Percentiles rank a stretch among this genome's conserved stretches.
Evolutionary conservation across 2,888 invertebrate genomes (phyloP).

Genomic region (Cancer borealis): DNA sequence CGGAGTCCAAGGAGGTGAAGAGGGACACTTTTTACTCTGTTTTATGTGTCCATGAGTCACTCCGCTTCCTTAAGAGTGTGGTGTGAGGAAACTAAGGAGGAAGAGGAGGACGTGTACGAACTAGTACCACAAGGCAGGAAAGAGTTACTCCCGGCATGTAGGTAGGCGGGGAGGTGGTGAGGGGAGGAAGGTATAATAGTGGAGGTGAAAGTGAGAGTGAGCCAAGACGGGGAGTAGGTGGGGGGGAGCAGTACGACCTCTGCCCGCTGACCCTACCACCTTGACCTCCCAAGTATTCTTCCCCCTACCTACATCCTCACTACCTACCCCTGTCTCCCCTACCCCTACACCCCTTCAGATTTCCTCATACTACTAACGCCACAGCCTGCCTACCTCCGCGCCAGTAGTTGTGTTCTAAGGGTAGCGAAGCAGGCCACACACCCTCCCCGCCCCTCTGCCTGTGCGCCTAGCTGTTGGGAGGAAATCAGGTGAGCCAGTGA

Average conservation of each 20-base stretch:
- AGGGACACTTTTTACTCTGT: not conserved
- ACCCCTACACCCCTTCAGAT: not conserved
- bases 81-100: not conserved
- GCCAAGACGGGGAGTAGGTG: not conserved
- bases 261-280: not conserved
- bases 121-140: not conserved
- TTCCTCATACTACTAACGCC: not conserved
- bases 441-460: conserved; percentile 8
- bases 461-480: not conserved
- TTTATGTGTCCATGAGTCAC: not conserved
- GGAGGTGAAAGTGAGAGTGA: conserved; percentile 3
- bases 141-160: not conserved
- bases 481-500: conserved; percentile 26
- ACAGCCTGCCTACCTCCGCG: not conserved
- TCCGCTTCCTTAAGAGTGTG: not conserved
- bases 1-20: not conserved
- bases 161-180: not conserved
- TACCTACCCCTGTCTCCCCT: not conserved
- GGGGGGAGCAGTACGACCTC: not conserved
- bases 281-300: conserved; percentile 1
- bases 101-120: not conserved
- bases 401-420: not conserved
- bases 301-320: not conserved
- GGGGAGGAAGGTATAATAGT: not conserved
- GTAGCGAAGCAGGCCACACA: not conserved